Evolutionary conservation across 1,140 invertebrate genomes (phyloP).

Genomic region (Papilio machaon): DNA sequence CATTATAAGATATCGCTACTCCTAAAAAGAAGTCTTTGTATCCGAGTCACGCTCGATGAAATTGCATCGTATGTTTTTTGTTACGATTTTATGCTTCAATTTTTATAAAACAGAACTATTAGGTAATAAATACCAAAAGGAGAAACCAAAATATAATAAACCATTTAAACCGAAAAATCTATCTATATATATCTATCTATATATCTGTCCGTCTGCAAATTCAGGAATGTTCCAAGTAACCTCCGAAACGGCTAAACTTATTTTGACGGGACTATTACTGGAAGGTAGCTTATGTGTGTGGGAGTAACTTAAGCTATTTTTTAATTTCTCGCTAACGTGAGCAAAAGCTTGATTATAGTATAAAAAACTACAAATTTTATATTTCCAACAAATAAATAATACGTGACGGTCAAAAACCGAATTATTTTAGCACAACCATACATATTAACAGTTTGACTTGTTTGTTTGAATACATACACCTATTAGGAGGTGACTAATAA

Average conservation of each 20-base stretch:
- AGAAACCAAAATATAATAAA: no score
- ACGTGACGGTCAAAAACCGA: neutral
- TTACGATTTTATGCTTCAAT: neutral
- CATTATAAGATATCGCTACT: constrained; percentile 55
- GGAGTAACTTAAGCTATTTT: no score
- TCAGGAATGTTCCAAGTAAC: no score
- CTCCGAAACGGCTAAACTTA: no score
- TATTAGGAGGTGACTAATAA: constrained; percentile 46
- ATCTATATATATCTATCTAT: no score
- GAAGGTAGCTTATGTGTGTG: no score
- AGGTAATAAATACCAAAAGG: neutral
- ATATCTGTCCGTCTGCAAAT: no score
- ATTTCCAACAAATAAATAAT: neutral
- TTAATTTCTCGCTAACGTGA: no score
- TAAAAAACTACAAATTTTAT: neutral
- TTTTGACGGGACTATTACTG: no score
- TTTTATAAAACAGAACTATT: neutral
- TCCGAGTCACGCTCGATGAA: constrained; percentile 57
- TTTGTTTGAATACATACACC: constrained; percentile 6
- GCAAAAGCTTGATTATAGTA: no score
- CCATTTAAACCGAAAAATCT: no score
- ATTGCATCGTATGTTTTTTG: constrained; percentile 1
- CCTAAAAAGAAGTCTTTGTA: constrained; percentile 52
- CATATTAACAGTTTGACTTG: constrained; percentile 31
- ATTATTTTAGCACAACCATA: constrained; percentile 45